A percentile compares a stretch with the other conserved stretches of the same genome.
Conservation (phyloP, 2,113 vertebrate genomes). For the Oryzias woworae region DNA sequence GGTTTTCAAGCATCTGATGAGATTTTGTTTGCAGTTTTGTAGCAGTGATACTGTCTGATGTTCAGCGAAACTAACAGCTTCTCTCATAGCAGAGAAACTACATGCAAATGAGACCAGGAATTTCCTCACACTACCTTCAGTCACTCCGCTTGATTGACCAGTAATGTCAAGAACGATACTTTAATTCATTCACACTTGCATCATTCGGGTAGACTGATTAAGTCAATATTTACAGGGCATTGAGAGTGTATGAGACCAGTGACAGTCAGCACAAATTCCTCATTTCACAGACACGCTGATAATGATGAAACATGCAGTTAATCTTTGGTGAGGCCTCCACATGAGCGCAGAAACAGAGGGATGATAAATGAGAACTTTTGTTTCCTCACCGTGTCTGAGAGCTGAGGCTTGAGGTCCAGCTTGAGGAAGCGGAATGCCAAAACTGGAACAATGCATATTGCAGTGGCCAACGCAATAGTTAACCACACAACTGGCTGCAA, state of each 20-base stretch:
- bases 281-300: slow-evolving; percentile 4
- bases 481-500: slow-evolving; percentile 91
- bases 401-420: slow-evolving; percentile 88
- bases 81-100: slow-evolving; percentile 2
- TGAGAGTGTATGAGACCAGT: slow-evolving; percentile 7
- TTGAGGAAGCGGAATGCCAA: slow-evolving; percentile 94
- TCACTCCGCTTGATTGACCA: slow-evolving; percentile 1
- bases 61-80: slow-evolving; percentile 2
- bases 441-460: slow-evolving; percentile 90
- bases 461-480: slow-evolving; percentile 88
- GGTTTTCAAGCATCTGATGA: no score
- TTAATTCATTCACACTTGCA: slow-evolving; percentile 1
- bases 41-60: no score
- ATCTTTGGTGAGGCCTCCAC: slow-evolving; percentile 24
- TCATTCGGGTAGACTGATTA: slow-evolving; percentile 11
- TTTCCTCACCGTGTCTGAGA: slow-evolving; percentile 88
- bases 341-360: slow-evolving; percentile 6
- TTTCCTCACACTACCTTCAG: background rate
- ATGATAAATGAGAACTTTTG: slow-evolving; percentile 5
- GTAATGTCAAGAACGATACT: background rate
- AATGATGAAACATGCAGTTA: slow-evolving; percentile 18
- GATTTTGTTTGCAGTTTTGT: no score
- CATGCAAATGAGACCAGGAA: slow-evolving; percentile 22
- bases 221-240: slow-evolving; percentile 61
- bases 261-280: background rate